Evolutionary conservation across 1,140 invertebrate genomes (phyloP), one percentile per base, ranked within the genome.

Genomic region (Hestina assimilis): DNA sequence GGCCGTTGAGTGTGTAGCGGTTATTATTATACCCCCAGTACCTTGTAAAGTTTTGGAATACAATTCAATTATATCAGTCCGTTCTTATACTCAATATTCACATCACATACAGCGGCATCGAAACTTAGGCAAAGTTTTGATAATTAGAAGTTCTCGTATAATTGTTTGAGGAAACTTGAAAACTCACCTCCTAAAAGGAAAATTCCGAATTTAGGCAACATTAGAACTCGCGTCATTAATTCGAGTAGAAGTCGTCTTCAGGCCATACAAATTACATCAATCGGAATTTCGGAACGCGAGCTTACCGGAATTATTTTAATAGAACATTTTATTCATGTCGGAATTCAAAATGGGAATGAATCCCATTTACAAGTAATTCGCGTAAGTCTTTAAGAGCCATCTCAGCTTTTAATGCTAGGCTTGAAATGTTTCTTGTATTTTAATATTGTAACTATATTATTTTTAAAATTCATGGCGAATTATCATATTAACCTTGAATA

Each of bases 381-480:
- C 33, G 6, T 28, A 21, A 40, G 17, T n/a, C 8, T n/a, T 41
- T 41, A 2, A 31, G 9, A 15, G 11, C 29, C 20, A 31, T 31
- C 45, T 8, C 8, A 31, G 26, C 26, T 9, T 38, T 38, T 38
- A 38, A 38, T 19, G 33, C n/a, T n/a, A n/a, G n/a, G n/a, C n/a
- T n/a, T n/a, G n/a, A n/a, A n/a, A n/a, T n/a, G n/a, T n/a, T n/a
- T n/a, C n/a, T n/a, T n/a, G n/a, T n/a, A n/a, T n/a, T n/a, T n/a
- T n/a, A n/a, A n/a, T n/a, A n/a, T n/a, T n/a, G n/a, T n/a, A n/a
- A n/a, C n/a, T n/a, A n/a, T n/a, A n/a, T 50, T 33, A 50, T 38
- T 50, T 50, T 50, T 38, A 50, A 43, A 26, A 24, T 59, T 59
- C 47, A 59, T 51, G 31, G 52, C 20, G 41, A 54, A n/a, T n/a